Evolutionary conservation across 2,888 invertebrate genomes (phyloP), one percentile per base, ranked within the genome.

Genomic region (Cephus runcator): DNA sequence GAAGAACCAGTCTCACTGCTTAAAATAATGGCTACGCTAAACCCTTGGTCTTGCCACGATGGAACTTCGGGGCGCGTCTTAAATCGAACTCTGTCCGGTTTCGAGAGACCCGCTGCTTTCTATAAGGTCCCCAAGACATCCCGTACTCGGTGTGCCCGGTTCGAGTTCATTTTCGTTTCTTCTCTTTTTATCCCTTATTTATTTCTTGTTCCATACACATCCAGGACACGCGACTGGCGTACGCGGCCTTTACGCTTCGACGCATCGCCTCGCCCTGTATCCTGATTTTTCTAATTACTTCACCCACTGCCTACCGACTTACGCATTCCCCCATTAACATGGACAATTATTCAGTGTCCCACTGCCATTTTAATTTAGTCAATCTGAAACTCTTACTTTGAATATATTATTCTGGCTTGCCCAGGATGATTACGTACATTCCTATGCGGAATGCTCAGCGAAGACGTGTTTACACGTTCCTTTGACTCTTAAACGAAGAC

Each of bases 1-100:
- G 82, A 81, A 83, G 84, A 86, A 83, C 82, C 83, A 84, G 83
- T 84, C 81, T 75, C 78, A 76, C 77, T 80, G 79, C 78, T 82
- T 81, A 69, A 81, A 81, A 82, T 85, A 85, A 85, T 85, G 82
- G 82, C 75, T 79, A 73, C 76, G 79, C 79, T 77, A 76, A 76
- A 80, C 79, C 36, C 81, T 79, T 79, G 79, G 77, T 83, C 82
- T 77, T 84, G 76, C 69, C 79, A 78, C 78, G 77, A 80, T 76
- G 75, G 79, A 80, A 80, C 81, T 80, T 78, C 74, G 77, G 79
- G 73, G 76, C 80, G 80, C 82, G 71, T 71, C 71, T 71, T 71
- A 71, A 71, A 71, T 71, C 71, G 71, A 31, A 71, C 71, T 71
- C 71, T 12, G 71, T 71, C 71, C 71, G 71, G 71, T 71, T 31